These are phyloP conservation scores for Trachurus trachurus DNA, from an alignment of 2,797 vertebrate species.

Conservation along the genomic window DNA sequence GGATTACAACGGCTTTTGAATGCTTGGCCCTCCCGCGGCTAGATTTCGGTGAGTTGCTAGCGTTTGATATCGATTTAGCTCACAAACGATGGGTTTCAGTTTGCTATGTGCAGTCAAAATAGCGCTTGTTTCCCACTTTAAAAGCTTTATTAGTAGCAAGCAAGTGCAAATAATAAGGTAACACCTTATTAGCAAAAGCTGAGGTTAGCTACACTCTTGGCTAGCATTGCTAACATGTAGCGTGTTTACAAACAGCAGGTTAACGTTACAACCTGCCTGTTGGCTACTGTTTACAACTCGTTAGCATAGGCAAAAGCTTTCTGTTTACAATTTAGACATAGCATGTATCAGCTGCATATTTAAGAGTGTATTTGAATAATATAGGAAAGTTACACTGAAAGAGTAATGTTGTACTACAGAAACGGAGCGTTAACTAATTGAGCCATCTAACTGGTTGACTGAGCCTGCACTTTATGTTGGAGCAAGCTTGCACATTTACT, in stretches of 20 bases:
- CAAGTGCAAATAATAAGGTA: slow-evolving; percentile 5
- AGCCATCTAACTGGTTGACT: neutral
- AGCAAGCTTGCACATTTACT: neutral
- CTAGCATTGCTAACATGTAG: slow-evolving; percentile 52
- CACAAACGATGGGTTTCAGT: slow-evolving; percentile 5
- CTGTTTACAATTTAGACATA: accelerated
- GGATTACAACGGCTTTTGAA: slow-evolving; percentile 73
- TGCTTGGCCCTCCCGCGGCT: slow-evolving; percentile 67
- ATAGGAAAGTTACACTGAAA: neutral
- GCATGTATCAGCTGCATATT: neutral
- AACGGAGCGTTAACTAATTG: neutral
- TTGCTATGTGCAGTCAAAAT: neutral
- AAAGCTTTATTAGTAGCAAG: neutral
- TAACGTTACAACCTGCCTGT: slow-evolving; percentile 1
- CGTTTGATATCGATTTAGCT: slow-evolving; percentile 6
- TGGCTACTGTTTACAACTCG: neutral
- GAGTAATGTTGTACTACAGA: neutral
- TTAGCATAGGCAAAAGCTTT: neutral
- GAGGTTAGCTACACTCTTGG: slow-evolving; percentile 27
- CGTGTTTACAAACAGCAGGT: slow-evolving; percentile 76
- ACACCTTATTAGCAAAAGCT: slow-evolving; percentile 8
- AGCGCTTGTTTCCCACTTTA: accelerated
- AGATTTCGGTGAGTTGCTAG: slow-evolving; percentile 77
- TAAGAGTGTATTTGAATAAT: neutral
- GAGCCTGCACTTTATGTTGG: neutral